phyloP scores from a whole-genome alignment of 37 sponge, comb jelly and placozoan genomes.

The Ephydatia muelleri region DNA sequence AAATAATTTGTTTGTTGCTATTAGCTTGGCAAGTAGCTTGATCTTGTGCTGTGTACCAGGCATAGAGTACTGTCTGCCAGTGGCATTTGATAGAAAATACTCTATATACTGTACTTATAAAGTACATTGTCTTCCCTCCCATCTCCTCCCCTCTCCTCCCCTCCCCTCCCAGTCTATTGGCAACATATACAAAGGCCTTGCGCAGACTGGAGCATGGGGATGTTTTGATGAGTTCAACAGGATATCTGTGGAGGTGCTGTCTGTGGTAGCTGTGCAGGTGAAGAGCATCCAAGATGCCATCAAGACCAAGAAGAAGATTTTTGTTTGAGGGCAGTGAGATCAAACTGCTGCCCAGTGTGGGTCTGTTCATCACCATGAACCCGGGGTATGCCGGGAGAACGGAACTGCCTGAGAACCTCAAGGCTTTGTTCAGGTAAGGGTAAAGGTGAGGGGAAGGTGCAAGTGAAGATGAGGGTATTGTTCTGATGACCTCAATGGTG shows the following conservation, averaged over 20 bases:
- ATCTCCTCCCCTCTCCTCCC: too few relatives aligned
- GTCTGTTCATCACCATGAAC: constrained; percentile 99
- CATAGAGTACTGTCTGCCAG: too few relatives aligned
- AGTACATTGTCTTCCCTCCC: too few relatives aligned
- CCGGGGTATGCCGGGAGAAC: constrained; percentile 99
- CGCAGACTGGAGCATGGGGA: constrained; percentile 99
- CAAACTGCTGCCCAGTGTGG: constrained; percentile 81
- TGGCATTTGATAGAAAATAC: too few relatives aligned
- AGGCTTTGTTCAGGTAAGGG: constrained; percentile 91
- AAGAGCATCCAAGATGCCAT: constrained; percentile 99
- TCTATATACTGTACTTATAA: too few relatives aligned
- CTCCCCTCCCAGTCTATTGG: constrained; percentile 96
- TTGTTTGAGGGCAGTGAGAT: constrained; percentile 94
- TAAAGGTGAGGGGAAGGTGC: background rate
- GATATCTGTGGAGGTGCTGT: constrained; percentile 97
- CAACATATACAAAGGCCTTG: constrained; percentile 97
- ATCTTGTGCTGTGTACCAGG: too few relatives aligned
- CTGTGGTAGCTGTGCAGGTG: constrained; percentile 98
- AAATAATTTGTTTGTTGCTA: too few relatives aligned
- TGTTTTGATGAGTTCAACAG: constrained; percentile 99
- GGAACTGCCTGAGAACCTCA: constrained; percentile 97
- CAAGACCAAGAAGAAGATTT: constrained; percentile 88
- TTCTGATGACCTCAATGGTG: too few relatives aligned
- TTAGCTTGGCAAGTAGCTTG: too few relatives aligned
- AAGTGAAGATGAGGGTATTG: too few relatives aligned